A percentile compares a stretch with the other conserved stretches of the same genome.
phyloP scores from a whole-genome alignment of 2,797 vertebrate species.

The Monodelphis domestica region DNA sequence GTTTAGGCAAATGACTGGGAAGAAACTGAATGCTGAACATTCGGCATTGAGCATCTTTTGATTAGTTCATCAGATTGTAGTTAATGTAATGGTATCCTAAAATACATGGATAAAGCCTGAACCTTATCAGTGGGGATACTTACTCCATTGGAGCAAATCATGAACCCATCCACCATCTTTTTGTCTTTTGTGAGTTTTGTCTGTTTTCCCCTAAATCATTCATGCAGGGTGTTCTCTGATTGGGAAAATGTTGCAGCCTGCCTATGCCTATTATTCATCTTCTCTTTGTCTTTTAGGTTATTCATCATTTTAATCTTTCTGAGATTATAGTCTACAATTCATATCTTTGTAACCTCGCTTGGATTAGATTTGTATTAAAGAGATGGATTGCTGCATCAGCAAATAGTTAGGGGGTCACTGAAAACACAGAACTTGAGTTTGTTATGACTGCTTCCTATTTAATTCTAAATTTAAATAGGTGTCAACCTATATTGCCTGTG shows the following conservation, averaged over 20 bases:
- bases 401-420: too few relatives aligned
- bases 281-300: neutral
- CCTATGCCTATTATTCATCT: neutral
- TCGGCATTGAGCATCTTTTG: neutral
- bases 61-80: neutral
- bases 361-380: too few relatives aligned
- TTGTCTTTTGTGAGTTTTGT: neutral
- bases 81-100: neutral
- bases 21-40: neutral
- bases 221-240: neutral
- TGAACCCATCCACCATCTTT: neutral
- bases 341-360: too few relatives aligned
- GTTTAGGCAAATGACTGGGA: constrained; percentile 30
- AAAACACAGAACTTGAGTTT: too few relatives aligned
- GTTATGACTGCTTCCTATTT: too few relatives aligned
- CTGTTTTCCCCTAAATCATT: neutral
- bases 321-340: too few relatives aligned
- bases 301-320: neutral
- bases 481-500: too few relatives aligned
- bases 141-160: neutral
- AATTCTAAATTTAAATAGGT: too few relatives aligned
- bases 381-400: too few relatives aligned
- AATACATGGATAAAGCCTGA: neutral
- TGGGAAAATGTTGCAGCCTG: neutral
- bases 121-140: neutral